Evolutionary conservation across 2,797 vertebrate genomes (phyloP).

Genomic region (Crocodylus rhombifer): DNA sequence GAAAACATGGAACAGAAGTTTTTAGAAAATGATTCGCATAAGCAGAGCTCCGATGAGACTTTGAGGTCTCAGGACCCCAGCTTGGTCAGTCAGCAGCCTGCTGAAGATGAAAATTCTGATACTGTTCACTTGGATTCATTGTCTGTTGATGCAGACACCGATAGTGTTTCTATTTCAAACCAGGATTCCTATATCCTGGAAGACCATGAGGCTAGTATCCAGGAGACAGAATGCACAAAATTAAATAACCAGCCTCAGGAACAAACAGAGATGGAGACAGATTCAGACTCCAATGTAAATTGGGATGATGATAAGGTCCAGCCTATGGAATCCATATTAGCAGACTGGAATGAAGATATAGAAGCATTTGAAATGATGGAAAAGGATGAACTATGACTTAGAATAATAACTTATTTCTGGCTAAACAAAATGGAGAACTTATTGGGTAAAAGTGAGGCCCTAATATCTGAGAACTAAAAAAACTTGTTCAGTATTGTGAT

Average conservation of each 20-base stretch:
- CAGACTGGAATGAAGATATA: conserved; percentile 98
- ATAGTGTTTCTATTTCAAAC: conserved; percentile 30
- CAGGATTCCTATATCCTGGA: conserved; percentile 53
- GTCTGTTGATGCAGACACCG: not conserved
- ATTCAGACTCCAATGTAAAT: conserved; percentile 74
- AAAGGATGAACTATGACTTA: conserved; percentile 97
- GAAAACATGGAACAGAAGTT: conserved; percentile 81
- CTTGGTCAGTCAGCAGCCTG: conserved; percentile 33
- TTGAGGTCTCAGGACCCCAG: conserved; percentile 68
- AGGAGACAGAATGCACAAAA: conserved; percentile 64
- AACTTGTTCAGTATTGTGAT: conserved; percentile 73
- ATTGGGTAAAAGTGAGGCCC: conserved; percentile 69
- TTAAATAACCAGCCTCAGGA: conserved; percentile 78
- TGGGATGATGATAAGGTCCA: conserved; percentile 82
- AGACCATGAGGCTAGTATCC: conserved; percentile 36
- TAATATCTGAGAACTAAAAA: conserved; percentile 52
- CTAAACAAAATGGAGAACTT: conserved; percentile 71
- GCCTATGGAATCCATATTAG: conserved; percentile 93
- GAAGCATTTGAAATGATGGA: conserved; percentile 99
- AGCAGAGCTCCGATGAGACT: conserved; percentile 69
- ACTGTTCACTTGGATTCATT: conserved; percentile 41
- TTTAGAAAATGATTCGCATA: conserved; percentile 80
- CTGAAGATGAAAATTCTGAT: conserved; percentile 58
- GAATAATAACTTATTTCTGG: conserved; percentile 72
- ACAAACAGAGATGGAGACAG: conserved; percentile 80